Evolutionary conservation across 2,888 invertebrate genomes (phyloP), one percentile per base, ranked within the genome.

Genomic region (Gastracanthus pulcherrimus): DNA sequence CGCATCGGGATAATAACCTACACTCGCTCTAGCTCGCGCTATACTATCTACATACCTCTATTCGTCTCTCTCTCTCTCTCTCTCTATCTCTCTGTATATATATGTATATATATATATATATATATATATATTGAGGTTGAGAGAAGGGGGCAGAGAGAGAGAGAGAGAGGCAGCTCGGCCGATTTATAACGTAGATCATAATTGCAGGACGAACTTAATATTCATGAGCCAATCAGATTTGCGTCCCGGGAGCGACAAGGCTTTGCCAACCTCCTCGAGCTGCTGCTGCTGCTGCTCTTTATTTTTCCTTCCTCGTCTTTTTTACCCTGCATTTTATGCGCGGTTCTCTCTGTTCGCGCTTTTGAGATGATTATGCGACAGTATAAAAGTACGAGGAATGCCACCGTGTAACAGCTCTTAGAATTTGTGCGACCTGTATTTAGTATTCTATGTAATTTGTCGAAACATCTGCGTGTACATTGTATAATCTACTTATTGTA

Each of bases 221-320:
- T 91, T 91, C 91, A 91, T 91, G 91, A 91, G 90, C 90, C 91
- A 91, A 91, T 91, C 91, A 90, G 90, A 91, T 91, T 90, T 89
- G 89, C 89, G 87, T 88, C 88, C 86, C 87, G 86, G 87, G 87
- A 85, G 88, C 89, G 89, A 89, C 88, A 84, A 86, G 87, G 88
- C 60, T 70, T 77, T 58, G 67, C 80, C 62, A 67, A 58, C 66
- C 75, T 75, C 71, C 67, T 82, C 64, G 31, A 67, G 29, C 31
- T 36, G 60, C 23, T 41, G 64, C 48, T 29, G 55, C 51, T 4
- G 55, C 38, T 69, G 45, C 76, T 76, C 60, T 70, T 45, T 70
- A 41, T 62, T 36, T 51, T 72, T 38, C 38, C 55, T 36, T 23
- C 0, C 26, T 19, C 60, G n/a, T 67, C 31, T 19, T 58, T 31